A percentile compares a stretch with the other conserved stretches of the same genome.
Evolutionary conservation across 2,888 invertebrate species (phyloP).

Genomic region (Nymphalis polychloros): DNA sequence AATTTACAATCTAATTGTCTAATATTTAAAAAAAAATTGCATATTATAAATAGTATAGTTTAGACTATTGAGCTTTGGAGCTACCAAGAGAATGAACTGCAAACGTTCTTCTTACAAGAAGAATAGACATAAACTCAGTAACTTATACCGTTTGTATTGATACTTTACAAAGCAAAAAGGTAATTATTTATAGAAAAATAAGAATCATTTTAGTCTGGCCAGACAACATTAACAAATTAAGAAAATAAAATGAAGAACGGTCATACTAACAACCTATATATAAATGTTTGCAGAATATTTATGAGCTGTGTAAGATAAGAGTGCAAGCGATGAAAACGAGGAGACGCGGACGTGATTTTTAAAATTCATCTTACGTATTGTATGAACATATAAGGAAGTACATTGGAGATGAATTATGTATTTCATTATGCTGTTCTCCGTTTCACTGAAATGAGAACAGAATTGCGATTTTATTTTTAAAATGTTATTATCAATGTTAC

Average conservation of each 20-base stretch:
- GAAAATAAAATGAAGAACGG: constrained; percentile 15
- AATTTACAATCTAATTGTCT: no score
- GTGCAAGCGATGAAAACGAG: not conserved
- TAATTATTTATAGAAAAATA: no score
- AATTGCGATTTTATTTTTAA: not conserved
- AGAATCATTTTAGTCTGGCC: no score
- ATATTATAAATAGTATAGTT: no score
- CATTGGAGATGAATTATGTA: constrained; percentile 27
- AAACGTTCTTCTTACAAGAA: no score
- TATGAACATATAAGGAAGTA: constrained; percentile 21
- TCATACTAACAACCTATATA: constrained; percentile 4
- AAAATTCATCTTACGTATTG: constrained; percentile 24
- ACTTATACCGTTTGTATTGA: no score
- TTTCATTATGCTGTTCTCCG: constrained; percentile 14
- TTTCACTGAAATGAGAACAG: constrained; percentile 13
- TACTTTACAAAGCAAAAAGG: no score
- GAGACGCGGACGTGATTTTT: constrained; percentile 12
- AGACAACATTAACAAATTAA: constrained; percentile 17
- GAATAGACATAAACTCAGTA: no score
- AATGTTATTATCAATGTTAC: not conserved
- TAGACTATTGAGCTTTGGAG: no score
- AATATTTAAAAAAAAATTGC: no score
- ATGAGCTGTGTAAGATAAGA: constrained; percentile 3
- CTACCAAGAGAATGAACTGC: no score
- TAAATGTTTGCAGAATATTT: constrained; percentile 15